Percentiles rank a stretch among this genome's conserved stretches.
phyloP scores from a whole-genome alignment of 1,140 invertebrate species.

The Diorhabda elongata region DNA sequence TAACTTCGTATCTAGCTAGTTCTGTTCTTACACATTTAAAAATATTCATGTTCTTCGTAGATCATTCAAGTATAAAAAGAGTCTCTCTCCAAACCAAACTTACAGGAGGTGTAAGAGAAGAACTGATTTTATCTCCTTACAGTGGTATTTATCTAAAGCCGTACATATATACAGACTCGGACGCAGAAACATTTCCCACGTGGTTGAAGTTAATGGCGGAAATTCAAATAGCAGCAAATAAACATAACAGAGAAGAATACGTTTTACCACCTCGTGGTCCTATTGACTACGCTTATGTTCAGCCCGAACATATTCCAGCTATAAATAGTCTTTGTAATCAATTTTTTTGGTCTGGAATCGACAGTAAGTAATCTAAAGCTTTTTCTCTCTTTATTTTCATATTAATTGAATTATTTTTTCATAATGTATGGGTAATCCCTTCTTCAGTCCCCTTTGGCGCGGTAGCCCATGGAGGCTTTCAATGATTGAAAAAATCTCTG shows the following conservation, averaged over 20 bases:
- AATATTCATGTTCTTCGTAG: slow-evolving; percentile 36
- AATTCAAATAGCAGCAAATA: slow-evolving; percentile 60
- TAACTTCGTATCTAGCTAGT: too few species aligned
- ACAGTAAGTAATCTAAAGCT: slow-evolving; percentile 58
- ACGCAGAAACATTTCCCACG: slow-evolving; percentile 57
- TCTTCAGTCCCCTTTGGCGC: too few species aligned
- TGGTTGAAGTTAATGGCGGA: slow-evolving; percentile 72
- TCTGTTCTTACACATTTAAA: too few species aligned
- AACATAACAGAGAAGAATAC: slow-evolving; percentile 51
- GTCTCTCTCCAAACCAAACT: slow-evolving; percentile 48
- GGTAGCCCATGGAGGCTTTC: too few species aligned
- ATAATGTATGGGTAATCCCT: too few species aligned
- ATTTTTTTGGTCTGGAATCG: slow-evolving; percentile 89
- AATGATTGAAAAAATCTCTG: too few species aligned
- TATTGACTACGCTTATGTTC: slow-evolving; percentile 83
- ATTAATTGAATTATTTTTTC: too few species aligned
- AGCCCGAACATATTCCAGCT: slow-evolving; percentile 81
- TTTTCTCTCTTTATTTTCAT: too few species aligned
- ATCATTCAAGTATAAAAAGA: slow-evolving; percentile 46
- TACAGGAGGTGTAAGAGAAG: slow-evolving; percentile 51
- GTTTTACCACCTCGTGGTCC: slow-evolving; percentile 47
- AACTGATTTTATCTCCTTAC: slow-evolving; percentile 58
- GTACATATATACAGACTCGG: slow-evolving; percentile 75
- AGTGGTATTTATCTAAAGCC: slow-evolving; percentile 69
- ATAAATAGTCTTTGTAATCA: slow-evolving; percentile 77